phyloP scores from a whole-genome alignment of 2,797 vertebrate species.

The Poeciliopsis gracilis region DNA sequence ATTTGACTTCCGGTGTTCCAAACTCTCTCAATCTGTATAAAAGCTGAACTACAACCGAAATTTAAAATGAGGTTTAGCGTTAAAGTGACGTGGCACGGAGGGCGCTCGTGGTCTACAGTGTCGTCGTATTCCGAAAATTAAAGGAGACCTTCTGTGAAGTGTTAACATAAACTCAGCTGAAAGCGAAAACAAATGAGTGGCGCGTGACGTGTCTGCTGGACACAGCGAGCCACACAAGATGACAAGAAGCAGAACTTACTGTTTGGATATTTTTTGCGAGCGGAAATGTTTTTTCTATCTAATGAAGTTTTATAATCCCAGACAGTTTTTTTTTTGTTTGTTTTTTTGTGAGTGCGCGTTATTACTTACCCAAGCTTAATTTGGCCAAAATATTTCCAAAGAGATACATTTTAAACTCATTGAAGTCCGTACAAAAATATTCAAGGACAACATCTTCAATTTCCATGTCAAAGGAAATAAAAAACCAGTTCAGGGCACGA shows the following conservation, averaged over 20 bases:
- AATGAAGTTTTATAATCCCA: neutral
- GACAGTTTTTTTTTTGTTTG: neutral
- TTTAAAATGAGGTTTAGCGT: neutral
- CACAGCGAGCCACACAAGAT: neutral
- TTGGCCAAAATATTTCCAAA: neutral
- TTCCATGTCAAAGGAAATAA: neutral
- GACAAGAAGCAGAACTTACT: neutral
- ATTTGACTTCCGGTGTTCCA: slow-evolving; percentile 23
- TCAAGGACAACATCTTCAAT: neutral
- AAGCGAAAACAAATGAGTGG: neutral
- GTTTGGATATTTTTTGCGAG: neutral
- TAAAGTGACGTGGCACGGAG: neutral
- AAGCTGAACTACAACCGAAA: neutral
- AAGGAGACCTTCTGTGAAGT: neutral
- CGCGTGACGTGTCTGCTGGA: neutral
- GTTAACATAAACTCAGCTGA: neutral
- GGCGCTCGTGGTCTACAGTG: too few species aligned
- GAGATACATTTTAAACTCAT: neutral
- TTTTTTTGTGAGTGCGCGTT: neutral
- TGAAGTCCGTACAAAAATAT: neutral
- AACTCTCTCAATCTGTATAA: neutral
- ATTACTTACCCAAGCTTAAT: neutral
- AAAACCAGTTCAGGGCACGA: neutral
- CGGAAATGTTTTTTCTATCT: neutral
- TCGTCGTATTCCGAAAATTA: neutral